Evolutionary conservation across 1,140 invertebrate species (phyloP).

Genomic region (Bicyclus anynana): DNA sequence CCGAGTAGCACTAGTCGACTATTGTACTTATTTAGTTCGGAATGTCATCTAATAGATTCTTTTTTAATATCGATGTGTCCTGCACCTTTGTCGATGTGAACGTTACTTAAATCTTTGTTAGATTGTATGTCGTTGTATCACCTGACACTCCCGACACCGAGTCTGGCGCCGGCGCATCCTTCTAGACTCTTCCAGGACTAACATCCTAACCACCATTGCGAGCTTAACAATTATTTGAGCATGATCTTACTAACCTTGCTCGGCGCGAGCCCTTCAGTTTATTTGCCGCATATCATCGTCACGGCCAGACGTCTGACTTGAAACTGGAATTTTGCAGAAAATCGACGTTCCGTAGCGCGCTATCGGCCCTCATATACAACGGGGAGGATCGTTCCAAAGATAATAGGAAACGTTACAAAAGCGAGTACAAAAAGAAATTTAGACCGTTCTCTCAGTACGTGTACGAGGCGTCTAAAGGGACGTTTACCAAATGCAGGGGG

Average conservation of each 20-base stretch:
- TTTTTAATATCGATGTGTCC: slow-evolving; percentile 69
- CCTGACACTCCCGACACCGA: slow-evolving; percentile 62
- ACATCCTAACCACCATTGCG: slow-evolving; percentile 72
- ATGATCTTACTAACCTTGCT: slow-evolving; percentile 70
- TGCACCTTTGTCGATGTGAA: slow-evolving; percentile 74
- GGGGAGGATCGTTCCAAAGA: slow-evolving; percentile 77
- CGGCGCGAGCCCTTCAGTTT: slow-evolving; percentile 68
- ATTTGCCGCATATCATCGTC: slow-evolving; percentile 70
- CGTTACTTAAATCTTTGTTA: slow-evolving; percentile 70
- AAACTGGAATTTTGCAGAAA: slow-evolving; percentile 77
- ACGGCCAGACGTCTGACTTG: slow-evolving; percentile 61
- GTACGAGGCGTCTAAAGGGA: slow-evolving; percentile 84
- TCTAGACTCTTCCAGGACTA: slow-evolving; percentile 65
- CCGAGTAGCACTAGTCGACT: slow-evolving; percentile 65
- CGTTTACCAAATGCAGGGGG: slow-evolving; percentile 81
- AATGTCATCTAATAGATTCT: slow-evolving; percentile 72
- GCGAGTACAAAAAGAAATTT: slow-evolving; percentile 89
- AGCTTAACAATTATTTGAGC: slow-evolving; percentile 73
- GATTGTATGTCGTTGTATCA: slow-evolving; percentile 75
- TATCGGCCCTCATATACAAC: slow-evolving; percentile 76
- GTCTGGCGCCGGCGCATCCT: slow-evolving; percentile 51
- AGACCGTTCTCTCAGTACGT: slow-evolving; percentile 89
- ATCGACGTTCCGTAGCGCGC: slow-evolving; percentile 77
- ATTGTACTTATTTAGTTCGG: slow-evolving; percentile 55
- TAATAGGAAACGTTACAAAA: slow-evolving; percentile 80